A percentile compares a stretch with the other conserved stretches of the same genome.
Evolutionary conservation across 1,140 invertebrate genomes (phyloP).

Genomic region (Apis cerana): DNA sequence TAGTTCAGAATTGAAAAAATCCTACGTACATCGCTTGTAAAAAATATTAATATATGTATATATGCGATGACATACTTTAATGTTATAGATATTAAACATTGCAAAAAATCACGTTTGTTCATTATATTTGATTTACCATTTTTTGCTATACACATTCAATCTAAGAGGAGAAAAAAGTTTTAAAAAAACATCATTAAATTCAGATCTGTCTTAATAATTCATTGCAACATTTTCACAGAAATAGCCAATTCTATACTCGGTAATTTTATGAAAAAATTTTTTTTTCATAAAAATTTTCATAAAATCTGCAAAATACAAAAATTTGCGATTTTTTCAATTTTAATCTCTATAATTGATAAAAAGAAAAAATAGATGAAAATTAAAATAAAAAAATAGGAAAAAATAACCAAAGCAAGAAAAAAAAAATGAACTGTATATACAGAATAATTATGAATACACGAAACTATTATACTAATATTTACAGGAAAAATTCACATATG

Average conservation of each 20-base stretch:
- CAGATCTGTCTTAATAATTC: not conserved
- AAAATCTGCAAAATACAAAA: conserved; percentile 34
- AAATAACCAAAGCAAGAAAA: not conserved
- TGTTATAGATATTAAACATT: conserved; percentile 7
- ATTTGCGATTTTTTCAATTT: conserved; percentile 38
- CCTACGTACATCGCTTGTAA: conserved; percentile 30
- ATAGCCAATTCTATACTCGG: conserved; percentile 19
- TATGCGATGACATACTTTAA: conserved; percentile 5
- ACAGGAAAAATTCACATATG: conserved; percentile 48
- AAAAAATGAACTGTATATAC: conserved; percentile 25
- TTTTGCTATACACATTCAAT: conserved; percentile 2
- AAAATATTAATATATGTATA: conserved; percentile 38
- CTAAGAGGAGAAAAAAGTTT: not conserved
- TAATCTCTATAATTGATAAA: not conserved
- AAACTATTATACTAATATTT: conserved; percentile 49
- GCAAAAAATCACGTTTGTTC: not conserved
- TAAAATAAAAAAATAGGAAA: conserved; percentile 13
- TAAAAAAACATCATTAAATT: not conserved
- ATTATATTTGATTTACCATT: not conserved
- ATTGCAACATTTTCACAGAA: not conserved
- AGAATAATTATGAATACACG: conserved; percentile 59
- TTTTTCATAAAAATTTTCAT: no score
- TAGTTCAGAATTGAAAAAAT: conserved; percentile 40
- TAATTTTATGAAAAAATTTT: not conserved
- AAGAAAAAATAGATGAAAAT: not conserved